phyloP scores from a whole-genome alignment of 1,140 invertebrate species.

The Calycopis cecrops region DNA sequence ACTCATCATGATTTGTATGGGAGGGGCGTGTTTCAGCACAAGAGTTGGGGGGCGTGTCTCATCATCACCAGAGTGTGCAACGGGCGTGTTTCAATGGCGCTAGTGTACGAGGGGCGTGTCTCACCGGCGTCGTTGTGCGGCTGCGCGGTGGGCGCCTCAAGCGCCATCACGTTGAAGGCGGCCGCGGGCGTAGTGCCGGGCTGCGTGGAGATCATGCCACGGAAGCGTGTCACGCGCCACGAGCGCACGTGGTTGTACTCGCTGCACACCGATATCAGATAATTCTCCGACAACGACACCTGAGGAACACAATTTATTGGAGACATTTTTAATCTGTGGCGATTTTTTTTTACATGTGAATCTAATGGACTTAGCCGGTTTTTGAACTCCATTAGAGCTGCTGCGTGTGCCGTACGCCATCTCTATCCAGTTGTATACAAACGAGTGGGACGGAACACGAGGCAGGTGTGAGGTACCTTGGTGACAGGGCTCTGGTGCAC shows the following conservation, averaged over 20 bases:
- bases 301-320: too few species aligned
- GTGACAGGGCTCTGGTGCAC: slow-evolving; percentile 97
- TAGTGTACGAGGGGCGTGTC: slow-evolving; percentile 70
- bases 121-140: slow-evolving; percentile 82
- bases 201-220: slow-evolving; percentile 98
- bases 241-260: slow-evolving; percentile 98
- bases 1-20: too few species aligned
- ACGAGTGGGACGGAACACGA: too few species aligned
- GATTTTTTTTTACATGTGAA: too few species aligned
- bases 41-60: too few species aligned
- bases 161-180: slow-evolving; percentile 94
- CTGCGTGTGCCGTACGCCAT: slow-evolving; percentile 98
- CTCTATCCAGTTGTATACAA: slow-evolving; percentile 99
- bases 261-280: slow-evolving; percentile 96
- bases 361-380: too few species aligned
- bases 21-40: too few species aligned
- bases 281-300: slow-evolving; percentile 97
- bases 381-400: too few species aligned
- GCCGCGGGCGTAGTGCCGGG: slow-evolving; percentile 97
- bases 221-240: slow-evolving; percentile 96
- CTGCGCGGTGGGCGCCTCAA: slow-evolving; percentile 82
- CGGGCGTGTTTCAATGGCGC: slow-evolving; percentile 79
- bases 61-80: too few species aligned
- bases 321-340: too few species aligned
- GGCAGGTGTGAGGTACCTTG: too few species aligned